phyloP scores from a whole-genome alignment of 2,113 vertebrate genomes.

The Antechinus stuartii region DNA sequence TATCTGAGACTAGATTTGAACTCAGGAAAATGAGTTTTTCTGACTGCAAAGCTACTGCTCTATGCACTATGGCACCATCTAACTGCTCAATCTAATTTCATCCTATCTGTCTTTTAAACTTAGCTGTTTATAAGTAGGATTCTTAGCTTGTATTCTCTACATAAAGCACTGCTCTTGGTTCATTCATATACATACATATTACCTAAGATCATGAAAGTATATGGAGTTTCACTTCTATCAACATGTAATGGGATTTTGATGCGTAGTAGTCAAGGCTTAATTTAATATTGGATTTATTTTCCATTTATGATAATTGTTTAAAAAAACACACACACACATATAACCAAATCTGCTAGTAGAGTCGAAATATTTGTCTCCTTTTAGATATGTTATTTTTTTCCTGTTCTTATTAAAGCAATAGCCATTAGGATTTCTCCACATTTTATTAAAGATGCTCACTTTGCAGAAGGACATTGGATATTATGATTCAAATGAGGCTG shows the following conservation, averaged over 20 bases:
- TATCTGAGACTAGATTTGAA: background rate
- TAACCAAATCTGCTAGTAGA: conserved; percentile 9
- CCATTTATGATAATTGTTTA: conserved; percentile 32
- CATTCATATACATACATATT: conserved; percentile 4
- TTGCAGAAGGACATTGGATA: conserved; percentile 59
- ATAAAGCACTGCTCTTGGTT: background rate
- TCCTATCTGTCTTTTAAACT: background rate
- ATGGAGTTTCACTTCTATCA: conserved; percentile 40
- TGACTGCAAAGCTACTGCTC: background rate
- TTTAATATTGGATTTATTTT: conserved; percentile 64
- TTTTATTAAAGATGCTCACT: conserved; percentile 40
- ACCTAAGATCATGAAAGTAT: conserved; percentile 39
- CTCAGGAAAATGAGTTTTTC: background rate
- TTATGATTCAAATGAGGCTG: conserved; percentile 42
- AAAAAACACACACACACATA: background rate
- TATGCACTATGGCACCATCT: background rate
- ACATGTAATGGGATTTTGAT: conserved; percentile 48
- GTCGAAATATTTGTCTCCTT: background rate
- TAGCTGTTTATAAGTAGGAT: background rate
- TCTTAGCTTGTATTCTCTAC: background rate
- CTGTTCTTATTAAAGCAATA: conserved; percentile 23
- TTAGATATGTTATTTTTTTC: conserved; percentile 34
- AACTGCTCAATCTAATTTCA: background rate
- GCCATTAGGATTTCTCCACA: background rate
- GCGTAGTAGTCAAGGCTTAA: conserved; percentile 48